phyloP scores from a whole-genome alignment of 2,888 invertebrate species.

The Lampropteryx suffumata region DNA sequence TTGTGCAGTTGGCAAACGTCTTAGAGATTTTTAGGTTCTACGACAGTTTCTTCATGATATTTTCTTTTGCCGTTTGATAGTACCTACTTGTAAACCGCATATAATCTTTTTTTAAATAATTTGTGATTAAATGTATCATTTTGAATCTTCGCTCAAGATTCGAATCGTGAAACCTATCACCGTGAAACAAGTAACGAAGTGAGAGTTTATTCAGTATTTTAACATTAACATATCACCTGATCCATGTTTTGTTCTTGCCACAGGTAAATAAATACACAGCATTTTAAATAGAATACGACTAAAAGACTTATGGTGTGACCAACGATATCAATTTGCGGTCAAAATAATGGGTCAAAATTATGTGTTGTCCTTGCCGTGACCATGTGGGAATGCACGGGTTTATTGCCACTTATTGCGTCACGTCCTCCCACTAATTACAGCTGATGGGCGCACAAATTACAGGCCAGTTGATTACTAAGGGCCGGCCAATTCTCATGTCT shows the following conservation, averaged over 20 bases:
- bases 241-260: neutral
- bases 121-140: no score
- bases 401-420: constrained; percentile 58
- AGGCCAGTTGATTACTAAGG: constrained; percentile 61
- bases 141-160: no score
- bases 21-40: no score
- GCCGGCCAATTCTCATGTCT: constrained; percentile 50
- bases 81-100: no score
- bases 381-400: constrained; percentile 69
- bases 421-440: constrained; percentile 68
- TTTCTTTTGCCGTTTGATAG: no score
- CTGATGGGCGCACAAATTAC: constrained; percentile 77
- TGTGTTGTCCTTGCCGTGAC: constrained; percentile 70
- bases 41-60: no score
- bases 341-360: constrained; percentile 78
- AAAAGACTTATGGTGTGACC: constrained; percentile 51
- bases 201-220: no score
- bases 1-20: no score
- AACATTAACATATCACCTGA: no score
- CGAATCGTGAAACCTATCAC: no score
- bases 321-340: constrained; percentile 64
- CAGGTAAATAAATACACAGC: neutral
- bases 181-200: no score
- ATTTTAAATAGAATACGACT: constrained; percentile 7
- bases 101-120: no score